Evolutionary conservation across 2,888 invertebrate species (phyloP).

Genomic region (Macrophya annulata): DNA sequence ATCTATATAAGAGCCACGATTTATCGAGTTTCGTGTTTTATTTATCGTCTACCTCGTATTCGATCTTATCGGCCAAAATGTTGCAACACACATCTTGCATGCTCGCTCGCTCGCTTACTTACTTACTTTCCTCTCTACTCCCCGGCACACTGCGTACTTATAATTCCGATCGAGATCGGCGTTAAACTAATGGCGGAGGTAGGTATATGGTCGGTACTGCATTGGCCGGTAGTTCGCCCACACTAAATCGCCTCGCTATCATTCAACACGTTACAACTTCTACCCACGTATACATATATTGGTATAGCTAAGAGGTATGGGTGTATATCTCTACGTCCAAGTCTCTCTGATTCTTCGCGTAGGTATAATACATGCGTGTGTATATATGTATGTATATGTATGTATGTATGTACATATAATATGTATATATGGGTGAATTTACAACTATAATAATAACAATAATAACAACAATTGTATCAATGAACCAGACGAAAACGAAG

Average conservation of each 20-base stretch:
- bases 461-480: conserved; percentile 36
- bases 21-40: conserved; percentile 48
- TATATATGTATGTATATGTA: neutral
- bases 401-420: neutral
- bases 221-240: conserved; percentile 48
- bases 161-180: conserved; percentile 50
- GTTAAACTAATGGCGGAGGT: conserved; percentile 45
- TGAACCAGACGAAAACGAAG: conserved; percentile 27
- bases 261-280: conserved; percentile 36
- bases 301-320: too few relatives aligned
- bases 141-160: neutral
- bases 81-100: conserved; percentile 10
- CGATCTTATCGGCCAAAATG: conserved; percentile 36
- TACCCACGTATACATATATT: conserved; percentile 9
- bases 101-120: too few relatives aligned
- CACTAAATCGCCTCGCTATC: conserved; percentile 46
- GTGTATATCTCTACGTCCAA: neutral
- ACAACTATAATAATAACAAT: conserved; percentile 8
- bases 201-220: neutral
- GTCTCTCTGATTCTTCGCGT: neutral
- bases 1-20: neutral
- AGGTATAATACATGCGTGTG: neutral
- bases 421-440: neutral
- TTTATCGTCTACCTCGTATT: conserved; percentile 26
- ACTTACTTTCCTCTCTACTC: conserved; percentile 11